phyloP scores from a whole-genome alignment of 1,140 invertebrate genomes.

The Zophobas morio region DNA sequence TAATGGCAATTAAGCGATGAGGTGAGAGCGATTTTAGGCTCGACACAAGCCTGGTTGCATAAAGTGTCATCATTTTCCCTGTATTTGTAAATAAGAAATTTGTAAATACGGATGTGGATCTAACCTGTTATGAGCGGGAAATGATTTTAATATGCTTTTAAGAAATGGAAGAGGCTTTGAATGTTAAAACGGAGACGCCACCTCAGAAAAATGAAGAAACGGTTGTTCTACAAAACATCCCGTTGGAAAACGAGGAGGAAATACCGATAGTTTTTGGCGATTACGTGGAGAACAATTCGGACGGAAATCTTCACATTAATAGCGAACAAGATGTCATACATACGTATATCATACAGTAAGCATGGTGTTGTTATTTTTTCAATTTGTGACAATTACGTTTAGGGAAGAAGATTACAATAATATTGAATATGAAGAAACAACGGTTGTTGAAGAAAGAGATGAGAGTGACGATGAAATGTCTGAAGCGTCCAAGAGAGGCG shows the following conservation, averaged over 20 bases:
- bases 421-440: conserved; percentile 19
- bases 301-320: conserved; percentile 64
- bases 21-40: conserved; percentile 40
- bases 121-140: background rate
- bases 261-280: conserved; percentile 53
- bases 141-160: background rate
- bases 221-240: conserved; percentile 53
- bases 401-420: conserved; percentile 24
- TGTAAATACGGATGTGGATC: conserved; percentile 11
- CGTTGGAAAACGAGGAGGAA: conserved; percentile 51
- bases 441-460: conserved; percentile 12
- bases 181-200: conserved; percentile 19
- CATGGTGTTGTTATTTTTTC: conserved; percentile 43
- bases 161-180: conserved; percentile 39
- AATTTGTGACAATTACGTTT: background rate
- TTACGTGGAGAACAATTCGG: conserved; percentile 55
- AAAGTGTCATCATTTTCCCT: conserved; percentile 40
- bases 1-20: conserved; percentile 29
- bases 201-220: conserved; percentile 28
- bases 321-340: conserved; percentile 54
- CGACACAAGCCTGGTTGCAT: conserved; percentile 36
- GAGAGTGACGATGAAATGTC: conserved; percentile 36
- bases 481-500: conserved; percentile 37
- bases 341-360: conserved; percentile 57
- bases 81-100: conserved; percentile 7